These are phyloP conservation scores for Polymixis lichenea DNA, from an alignment of 2,888 invertebrate species.

Conservation along the genomic window DNA sequence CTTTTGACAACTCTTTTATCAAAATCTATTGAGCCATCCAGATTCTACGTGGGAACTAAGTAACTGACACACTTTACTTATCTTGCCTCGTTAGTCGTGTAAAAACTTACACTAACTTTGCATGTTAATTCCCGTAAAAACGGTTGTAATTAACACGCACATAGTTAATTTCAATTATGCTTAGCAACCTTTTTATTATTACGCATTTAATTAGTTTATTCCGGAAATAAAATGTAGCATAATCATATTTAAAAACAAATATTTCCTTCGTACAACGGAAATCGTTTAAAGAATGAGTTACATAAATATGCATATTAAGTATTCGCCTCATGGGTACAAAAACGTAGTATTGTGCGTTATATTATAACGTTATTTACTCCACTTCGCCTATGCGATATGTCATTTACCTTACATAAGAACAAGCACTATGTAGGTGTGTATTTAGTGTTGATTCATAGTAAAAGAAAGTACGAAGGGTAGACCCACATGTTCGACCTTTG, in stretches of 20 bases:
- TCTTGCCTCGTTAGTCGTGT: conserved; percentile 23
- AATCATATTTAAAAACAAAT: background rate
- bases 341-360: background rate
- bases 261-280: background rate
- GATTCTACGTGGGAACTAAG: conserved; percentile 56
- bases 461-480: conserved; percentile 52
- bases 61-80: conserved; percentile 49
- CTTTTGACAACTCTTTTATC: conserved; percentile 54
- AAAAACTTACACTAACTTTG: conserved; percentile 33
- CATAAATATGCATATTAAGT: background rate
- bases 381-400: background rate
- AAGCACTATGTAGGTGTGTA: background rate
- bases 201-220: background rate
- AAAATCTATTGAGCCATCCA: conserved; percentile 57
- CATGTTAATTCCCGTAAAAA: conserved; percentile 16
- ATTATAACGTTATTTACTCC: conserved; percentile 12
- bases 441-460: background rate
- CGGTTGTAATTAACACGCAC: background rate
- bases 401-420: conserved; percentile 18
- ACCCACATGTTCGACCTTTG: conserved; percentile 38
- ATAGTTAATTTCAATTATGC: background rate
- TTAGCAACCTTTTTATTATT: background rate
- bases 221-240: background rate
- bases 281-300: background rate
- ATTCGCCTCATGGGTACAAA: background rate